Evolutionary conservation across 1,140 invertebrate species (phyloP).

Genomic region (Drosophila novamexicana): DNA sequence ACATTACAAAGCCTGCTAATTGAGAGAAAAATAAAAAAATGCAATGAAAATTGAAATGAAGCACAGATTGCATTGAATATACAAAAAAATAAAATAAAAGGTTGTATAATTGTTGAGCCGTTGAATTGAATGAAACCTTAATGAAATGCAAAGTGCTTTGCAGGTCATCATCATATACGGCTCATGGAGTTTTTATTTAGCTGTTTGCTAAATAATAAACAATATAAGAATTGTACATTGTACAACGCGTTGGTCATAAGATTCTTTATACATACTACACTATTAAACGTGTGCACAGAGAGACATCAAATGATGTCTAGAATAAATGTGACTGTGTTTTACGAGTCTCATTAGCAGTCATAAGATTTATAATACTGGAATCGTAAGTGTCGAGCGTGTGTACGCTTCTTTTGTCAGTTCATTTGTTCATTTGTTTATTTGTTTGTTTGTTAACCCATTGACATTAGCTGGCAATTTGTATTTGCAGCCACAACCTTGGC

Average conservation of each 20-base stretch:
- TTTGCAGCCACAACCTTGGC: slow-evolving; percentile 34
- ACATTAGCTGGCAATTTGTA: slow-evolving; percentile 51
- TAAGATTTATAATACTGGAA: slow-evolving; percentile 58
- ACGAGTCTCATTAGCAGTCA: slow-evolving; percentile 63
- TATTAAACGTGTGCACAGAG: slow-evolving; percentile 4
- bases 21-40: neutral
- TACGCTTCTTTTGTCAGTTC: slow-evolving; percentile 36
- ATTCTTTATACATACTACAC: neutral
- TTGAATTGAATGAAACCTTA: slow-evolving; percentile 34
- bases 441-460: slow-evolving; percentile 51
- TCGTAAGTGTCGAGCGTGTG: slow-evolving; percentile 18
- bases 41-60: slow-evolving; percentile 17
- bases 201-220: slow-evolving; percentile 15
- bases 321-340: slow-evolving; percentile 49
- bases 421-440: slow-evolving; percentile 44
- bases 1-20: neutral
- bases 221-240: slow-evolving; percentile 10
- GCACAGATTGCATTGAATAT: slow-evolving; percentile 15
- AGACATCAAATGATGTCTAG: slow-evolving; percentile 22
- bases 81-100: neutral
- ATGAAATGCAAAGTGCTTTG: slow-evolving; percentile 48
- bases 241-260: slow-evolving; percentile 60
- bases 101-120: slow-evolving; percentile 19
- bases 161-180: slow-evolving; percentile 33
- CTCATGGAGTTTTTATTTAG: slow-evolving; percentile 7